Evolutionary conservation across 2,113 vertebrate species (phyloP).

Genomic region (Phycodurus eques): DNA sequence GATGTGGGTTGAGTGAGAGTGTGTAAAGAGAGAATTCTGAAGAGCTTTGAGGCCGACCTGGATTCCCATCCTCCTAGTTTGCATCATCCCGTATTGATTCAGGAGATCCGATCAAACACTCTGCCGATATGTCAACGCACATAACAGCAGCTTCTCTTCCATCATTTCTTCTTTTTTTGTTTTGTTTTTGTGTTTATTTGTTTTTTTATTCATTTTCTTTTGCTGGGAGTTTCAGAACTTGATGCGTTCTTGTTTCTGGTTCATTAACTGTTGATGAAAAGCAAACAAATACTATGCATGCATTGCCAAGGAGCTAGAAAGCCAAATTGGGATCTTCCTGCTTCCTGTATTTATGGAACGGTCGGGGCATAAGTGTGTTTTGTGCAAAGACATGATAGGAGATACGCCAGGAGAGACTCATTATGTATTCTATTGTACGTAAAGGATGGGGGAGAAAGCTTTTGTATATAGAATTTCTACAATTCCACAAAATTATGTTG

Average conservation of each 20-base stretch:
- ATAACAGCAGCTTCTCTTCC: slow-evolving; percentile 28
- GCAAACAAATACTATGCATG: neutral
- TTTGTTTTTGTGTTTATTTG: neutral
- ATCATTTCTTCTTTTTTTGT: slow-evolving; percentile 11
- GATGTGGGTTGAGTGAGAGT: neutral
- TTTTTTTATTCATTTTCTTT: neutral
- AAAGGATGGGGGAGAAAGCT: neutral
- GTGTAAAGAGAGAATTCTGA: slow-evolving; percentile 11
- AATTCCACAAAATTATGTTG: neutral
- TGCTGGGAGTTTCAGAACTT: neutral
- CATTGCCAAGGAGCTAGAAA: neutral
- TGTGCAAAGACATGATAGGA: slow-evolving; percentile 1
- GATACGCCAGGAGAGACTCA: neutral
- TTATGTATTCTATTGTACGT: slow-evolving; percentile 1
- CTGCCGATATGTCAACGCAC: slow-evolving; percentile 42
- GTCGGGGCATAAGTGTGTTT: neutral
- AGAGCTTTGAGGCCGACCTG: slow-evolving; percentile 55
- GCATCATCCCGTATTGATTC: slow-evolving; percentile 45
- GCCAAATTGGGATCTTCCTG: neutral
- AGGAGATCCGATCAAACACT: slow-evolving; percentile 58
- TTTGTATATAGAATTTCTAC: neutral
- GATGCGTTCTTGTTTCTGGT: neutral
- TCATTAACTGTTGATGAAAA: neutral
- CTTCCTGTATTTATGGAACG: neutral
- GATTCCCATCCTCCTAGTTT: slow-evolving; percentile 55